Evolutionary conservation across 2,797 vertebrate species (phyloP), one percentile per base, ranked within the genome.

Genomic region (Mustela erminea): DNA sequence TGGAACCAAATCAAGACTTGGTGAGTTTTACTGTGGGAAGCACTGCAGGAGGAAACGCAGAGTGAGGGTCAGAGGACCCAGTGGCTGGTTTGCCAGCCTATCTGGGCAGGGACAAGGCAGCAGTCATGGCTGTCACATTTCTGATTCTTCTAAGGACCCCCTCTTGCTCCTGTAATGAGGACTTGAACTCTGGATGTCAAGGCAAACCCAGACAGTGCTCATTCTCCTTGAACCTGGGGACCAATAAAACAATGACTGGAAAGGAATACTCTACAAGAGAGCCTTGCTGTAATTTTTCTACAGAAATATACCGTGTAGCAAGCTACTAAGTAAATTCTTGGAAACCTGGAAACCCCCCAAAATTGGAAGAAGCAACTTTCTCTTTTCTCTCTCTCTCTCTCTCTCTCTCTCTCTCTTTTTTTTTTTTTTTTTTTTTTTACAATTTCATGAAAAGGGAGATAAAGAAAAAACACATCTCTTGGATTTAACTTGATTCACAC

Each of bases 221-320:
- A 23, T 77, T 88, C 70, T 82, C 23, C 20, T 0, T 17, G 46
- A 77, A 81, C 62, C 54, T 72, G 52, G 56, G 58, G 95, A 92
- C 85, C 84, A 90, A 87, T 8, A 77, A 75, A 88, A 38, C 58
- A 89, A 38, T 38, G 96, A 93, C 88, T 60, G 52, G 56, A 93
- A 72, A 92, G 23, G 11, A 78, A 49, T 35, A 58, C 52, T 96
- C 75, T 88, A 41, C 89, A 93, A 96, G 97, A 90, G 75, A 95
- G 90, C 92, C 92, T 95, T 94, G 68, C 87, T 96, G 88, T 91
- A 91, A 90, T 86, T 89, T 97, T 90, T 74, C 56, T 62, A 82
- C 38, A 93, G 72, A 41, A 91, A 91, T 46, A 52, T 4, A 75
- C 77, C 77, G 12, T 12, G 60, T n/a, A 78, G 60, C 91, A 68